Base-by-base conservation (phyloP, 2,888 invertebrate genomes). In the Sphaerophoria taeniata region DNA sequence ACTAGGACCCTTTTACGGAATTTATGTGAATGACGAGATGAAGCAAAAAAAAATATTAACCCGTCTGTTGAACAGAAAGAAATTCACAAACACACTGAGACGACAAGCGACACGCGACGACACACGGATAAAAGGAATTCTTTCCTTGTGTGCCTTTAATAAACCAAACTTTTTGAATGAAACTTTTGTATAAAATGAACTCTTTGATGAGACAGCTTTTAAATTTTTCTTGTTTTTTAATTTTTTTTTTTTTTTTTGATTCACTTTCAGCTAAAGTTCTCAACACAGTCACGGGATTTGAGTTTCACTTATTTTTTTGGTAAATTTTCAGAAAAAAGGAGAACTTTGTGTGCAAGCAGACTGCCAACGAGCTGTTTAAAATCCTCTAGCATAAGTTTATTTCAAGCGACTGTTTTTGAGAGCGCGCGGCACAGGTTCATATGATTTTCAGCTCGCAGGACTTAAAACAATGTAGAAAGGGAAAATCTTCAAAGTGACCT, bases 401-500 rank as follows among this genome's bases (percentile, higher is more conserved):
- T 58, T 67, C 56, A 39, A 24, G 24, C 0, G 24, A 14, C 33
- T 67, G 51, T 67, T 67, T 39, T 24, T 12, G 24, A 24, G 53
- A 24, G 24, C 24, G n/a, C 31, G 36, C 7, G 61, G 49, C 31
- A 53, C 12, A 76, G 70, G 72, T 85, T 76, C 80, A 85, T 72
- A 85, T 81, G 81, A 81, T 77, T 77, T 85, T 76, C 76, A 85
- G 85, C 76, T 77, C 73, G 73, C 77, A 80, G 55, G 81, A 71
- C 47, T 77, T 12, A 58, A 77, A 85, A 81, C 81, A 81, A 81
- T 73, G 69, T 77, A 80, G 85, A 85, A 80, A 80, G 80, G 76
- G 80, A 85, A 85, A 85, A 85, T 80, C 85, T 85, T 81, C 81
- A 85, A 85, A 81, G 81, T 77, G 85, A 85, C 85, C 85, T 53